These are phyloP conservation scores for Megalopta genalis DNA, from an alignment of 1,140 invertebrate genomes.

Conservation along the genomic window DNA sequence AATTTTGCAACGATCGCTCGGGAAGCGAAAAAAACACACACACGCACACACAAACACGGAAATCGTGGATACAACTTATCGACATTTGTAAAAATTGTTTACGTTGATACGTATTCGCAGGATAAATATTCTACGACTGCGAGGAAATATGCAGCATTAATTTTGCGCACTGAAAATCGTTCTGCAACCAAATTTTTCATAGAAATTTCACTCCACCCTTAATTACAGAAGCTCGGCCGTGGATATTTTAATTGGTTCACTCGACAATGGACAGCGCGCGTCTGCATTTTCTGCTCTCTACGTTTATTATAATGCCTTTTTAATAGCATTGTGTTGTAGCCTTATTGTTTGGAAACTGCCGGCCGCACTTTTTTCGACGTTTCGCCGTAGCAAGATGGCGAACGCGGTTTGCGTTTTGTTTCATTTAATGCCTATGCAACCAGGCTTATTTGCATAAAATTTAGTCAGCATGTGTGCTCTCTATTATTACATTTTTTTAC, in stretches of 20 bases:
- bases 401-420: not conserved
- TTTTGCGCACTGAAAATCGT: not conserved
- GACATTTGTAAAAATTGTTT: too few relatives aligned
- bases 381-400: not conserved
- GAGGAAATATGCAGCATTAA: not conserved
- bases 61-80: too few relatives aligned
- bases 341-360: not conserved
- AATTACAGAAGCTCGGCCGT: not conserved
- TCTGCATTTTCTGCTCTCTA: not conserved
- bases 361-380: not conserved
- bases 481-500: not conserved
- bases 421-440: not conserved
- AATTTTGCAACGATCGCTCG: not conserved
- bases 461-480: not conserved
- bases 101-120: too few relatives aligned
- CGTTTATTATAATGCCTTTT: conserved; percentile 6
- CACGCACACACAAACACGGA: too few relatives aligned
- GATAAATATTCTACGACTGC: not conserved
- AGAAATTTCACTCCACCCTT: not conserved
- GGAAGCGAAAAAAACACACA: not conserved
- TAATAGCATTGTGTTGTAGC: conserved; percentile 4
- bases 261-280: not conserved
- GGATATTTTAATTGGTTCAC: not conserved
- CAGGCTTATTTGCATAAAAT: not conserved
- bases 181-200: not conserved